Base-by-base conservation (phyloP, 2,888 invertebrate species). In the Steinernema scapterisci region DNA sequence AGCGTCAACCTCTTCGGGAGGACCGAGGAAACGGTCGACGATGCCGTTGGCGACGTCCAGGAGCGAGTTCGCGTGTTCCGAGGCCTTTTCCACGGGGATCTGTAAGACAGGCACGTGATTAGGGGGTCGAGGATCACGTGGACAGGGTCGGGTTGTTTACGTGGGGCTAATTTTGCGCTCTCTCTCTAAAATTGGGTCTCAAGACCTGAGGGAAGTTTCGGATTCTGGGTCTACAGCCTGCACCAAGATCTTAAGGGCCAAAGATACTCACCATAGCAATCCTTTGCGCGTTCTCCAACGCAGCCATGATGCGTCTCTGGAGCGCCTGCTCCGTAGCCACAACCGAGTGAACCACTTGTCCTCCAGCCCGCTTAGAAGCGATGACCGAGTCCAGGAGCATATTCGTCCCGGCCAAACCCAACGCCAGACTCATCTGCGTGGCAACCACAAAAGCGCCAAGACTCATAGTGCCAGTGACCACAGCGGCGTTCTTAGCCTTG, bases 341-440 rank as follows among this genome's bases (percentile, higher is more conserved):
- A 0, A 63, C 72, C 13, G 43, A 46, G 43, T 48, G 27, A 13
- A 80, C 44, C 13, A 72, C 76, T 19, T 46, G 70, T 9, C 45
- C 63, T 3, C 80, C 80, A 1, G 52, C 73, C 51, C 77, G 72
- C 75, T 80, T 80, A 9, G 82, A 80, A n/a, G 72, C 71, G 54
- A 80, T 78, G 54, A 82, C 51, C 19, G 80, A 78, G 43, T 82
- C 79, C 56, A 80, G 56, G 6, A 80, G 72, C 52, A 78, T 23
- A 46, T 74, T 73, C 11, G 80, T 75, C 16, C 70, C 75, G 31
- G 80, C 63, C 2, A 63, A 31, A 21, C 75, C 73, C 45, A 74
- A 70, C 21, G 76, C 76, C n/a, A 80, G 48, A 23, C 78, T 76
- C 48, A 79, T 56, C 51, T 79, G 79, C 21, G 79, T 72, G n/a